Conservation (phyloP, 2,113 vertebrate species). For the Eubucco bourcierii region DNA sequence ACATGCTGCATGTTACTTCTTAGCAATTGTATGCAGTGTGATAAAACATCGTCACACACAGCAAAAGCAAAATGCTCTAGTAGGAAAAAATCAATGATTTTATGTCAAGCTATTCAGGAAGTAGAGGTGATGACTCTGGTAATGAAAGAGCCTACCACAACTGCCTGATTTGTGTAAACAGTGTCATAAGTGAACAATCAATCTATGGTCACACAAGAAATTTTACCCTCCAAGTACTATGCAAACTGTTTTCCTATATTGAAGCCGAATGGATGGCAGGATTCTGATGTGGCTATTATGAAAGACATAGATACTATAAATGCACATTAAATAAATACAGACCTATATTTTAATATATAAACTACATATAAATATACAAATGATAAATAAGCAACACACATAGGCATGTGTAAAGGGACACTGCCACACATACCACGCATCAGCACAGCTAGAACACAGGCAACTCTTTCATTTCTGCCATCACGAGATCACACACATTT, state of each 20-base stretch:
- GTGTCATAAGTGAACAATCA: accelerated
- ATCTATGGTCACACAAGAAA: not conserved
- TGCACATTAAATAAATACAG: not conserved
- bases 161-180: not conserved
- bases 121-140: not conserved
- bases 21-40: not conserved
- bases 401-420: not conserved
- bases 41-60: not conserved
- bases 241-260: not conserved
- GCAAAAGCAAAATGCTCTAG: not conserved
- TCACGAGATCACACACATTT: not conserved
- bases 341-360: not conserved
- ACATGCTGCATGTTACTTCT: accelerated
- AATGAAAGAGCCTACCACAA: not conserved
- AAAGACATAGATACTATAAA: not conserved
- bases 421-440: not conserved
- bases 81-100: not conserved
- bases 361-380: not conserved
- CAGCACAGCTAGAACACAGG: not conserved
- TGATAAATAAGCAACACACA: not conserved
- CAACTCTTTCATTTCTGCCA: conserved; percentile 3
- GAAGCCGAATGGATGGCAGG: not conserved
- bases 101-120: not conserved
- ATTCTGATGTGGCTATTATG: not conserved
- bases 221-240: not conserved